Evolutionary conservation across 1,140 invertebrate genomes (phyloP), one percentile per base, ranked within the genome.

Genomic region (Amyelois transitella): DNA sequence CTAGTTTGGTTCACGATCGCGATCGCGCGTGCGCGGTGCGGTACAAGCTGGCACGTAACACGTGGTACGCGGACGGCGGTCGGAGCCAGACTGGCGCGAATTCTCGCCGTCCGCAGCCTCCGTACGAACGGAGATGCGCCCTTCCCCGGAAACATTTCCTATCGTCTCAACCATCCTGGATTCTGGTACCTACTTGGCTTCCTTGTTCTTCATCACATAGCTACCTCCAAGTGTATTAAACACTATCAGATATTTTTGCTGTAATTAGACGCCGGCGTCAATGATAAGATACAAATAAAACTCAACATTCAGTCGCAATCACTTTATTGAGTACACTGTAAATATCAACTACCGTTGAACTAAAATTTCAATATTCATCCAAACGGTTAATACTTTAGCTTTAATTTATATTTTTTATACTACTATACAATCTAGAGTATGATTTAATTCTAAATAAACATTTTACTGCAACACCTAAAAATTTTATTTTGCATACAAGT

Each of bases 21-120:
- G 96, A 95, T 66, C 91, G 90, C 66, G 96, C 86, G 78, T 93
- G 48, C 71, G 69, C 28, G 56, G 48, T 18, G 55, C 56, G 19
- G 75, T 69, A 20, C 58, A 22, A 55, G 55, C 6, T 66, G 75
- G 53, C 79, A 67, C 1, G 86, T 85, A 6, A 64, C 77, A 88
- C 66, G 85, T 82, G 64, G 90, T 89, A 32, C 95, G 90, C 68
- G 90, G 90, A 65, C 95, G 94, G 87, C 96, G 94, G 64, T 91
- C 92, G 70, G 94, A 92, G 67, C 95, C 86, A 60, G 91, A 90
- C 66, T 96, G 89, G 73, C 94, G 90, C 61, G 59, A 17, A 61
- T 51, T 28, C 53, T 21, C 76, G 71, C 92, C 75, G 50, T 51
- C 48, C 20, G 60, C 68, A 61, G 66, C 55, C 55, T 67, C 70